A percentile compares a stretch with the other conserved stretches of the same genome.
Evolutionary conservation across 2,113 vertebrate species (phyloP).

Genomic region (Lepisosteus oculatus): DNA sequence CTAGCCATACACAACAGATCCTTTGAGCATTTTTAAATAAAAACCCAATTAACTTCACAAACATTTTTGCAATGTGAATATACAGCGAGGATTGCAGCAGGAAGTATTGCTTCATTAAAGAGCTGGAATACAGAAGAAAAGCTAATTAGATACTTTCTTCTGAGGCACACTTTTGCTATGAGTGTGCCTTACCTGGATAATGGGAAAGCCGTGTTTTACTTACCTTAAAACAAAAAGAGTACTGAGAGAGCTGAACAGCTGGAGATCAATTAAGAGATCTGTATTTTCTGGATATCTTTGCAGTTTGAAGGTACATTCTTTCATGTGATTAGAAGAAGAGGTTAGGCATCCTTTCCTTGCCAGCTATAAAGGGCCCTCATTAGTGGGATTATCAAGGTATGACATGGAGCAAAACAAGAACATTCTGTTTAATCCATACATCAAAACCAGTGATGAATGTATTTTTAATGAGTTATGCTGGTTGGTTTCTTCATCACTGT

Average conservation of each 20-base stretch:
- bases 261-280: constrained; percentile 9
- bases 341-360: constrained; percentile 6
- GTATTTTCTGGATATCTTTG: constrained; percentile 1
- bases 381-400: constrained; percentile 19
- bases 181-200: constrained; percentile 6
- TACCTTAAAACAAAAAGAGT: constrained; percentile 7
- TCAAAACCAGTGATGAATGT: constrained; percentile 18
- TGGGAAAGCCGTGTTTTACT: constrained; percentile 18
- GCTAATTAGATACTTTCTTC: constrained; percentile 17
- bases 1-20: no score
- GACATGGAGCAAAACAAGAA: constrained; percentile 1
- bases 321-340: constrained; percentile 22
- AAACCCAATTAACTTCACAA: background rate
- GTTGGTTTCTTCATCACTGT: background rate
- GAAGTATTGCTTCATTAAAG: constrained; percentile 17
- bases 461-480: background rate
- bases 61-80: background rate
- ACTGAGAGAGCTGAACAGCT: constrained; percentile 4
- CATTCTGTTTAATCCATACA: constrained; percentile 16
- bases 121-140: background rate
- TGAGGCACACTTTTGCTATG: constrained; percentile 2
- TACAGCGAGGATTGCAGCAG: background rate
- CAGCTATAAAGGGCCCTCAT: constrained; percentile 18
- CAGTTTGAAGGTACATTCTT: constrained; percentile 12
- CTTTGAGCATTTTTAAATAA: background rate